Evolutionary conservation across 2,888 invertebrate genomes (phyloP).

Genomic region (Epistrophe grossulariae): DNA sequence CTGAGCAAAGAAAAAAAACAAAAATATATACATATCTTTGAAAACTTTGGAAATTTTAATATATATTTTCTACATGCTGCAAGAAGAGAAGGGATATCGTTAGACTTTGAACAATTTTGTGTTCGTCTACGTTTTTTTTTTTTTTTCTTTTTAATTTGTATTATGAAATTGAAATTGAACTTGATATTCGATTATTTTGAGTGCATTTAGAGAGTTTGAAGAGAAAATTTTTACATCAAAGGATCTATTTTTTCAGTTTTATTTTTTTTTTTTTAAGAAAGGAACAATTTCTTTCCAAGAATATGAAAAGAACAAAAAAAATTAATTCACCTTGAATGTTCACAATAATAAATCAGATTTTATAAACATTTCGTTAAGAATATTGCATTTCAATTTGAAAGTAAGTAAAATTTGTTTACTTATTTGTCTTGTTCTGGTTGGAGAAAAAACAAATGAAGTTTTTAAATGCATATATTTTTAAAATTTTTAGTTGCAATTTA

Average conservation of each 20-base stretch:
- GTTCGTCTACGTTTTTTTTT: neutral
- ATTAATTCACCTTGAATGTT: neutral
- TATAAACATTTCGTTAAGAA: no score
- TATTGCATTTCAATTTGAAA: no score
- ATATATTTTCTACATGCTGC: neutral
- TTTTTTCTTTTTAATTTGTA: conserved; percentile 10
- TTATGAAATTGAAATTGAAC: conserved; percentile 1
- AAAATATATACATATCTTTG: neutral
- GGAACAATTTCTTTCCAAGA: neutral
- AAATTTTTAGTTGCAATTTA: no score
- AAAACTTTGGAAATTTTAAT: conserved; percentile 46
- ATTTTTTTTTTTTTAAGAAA: neutral
- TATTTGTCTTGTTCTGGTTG: no score
- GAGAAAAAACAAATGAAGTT: no score
- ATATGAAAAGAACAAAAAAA: neutral
- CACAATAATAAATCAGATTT: neutral
- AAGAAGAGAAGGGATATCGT: conserved; percentile 22
- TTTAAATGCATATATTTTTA: no score
- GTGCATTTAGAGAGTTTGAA: conserved; percentile 39
- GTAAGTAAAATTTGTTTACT: no score
- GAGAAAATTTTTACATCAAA: neutral
- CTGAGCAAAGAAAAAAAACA: conserved; percentile 14
- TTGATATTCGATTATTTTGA: conserved; percentile 51
- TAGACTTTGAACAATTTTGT: conserved; percentile 19
- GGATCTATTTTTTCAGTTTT: neutral